Evolutionary conservation across 1,140 invertebrate genomes (phyloP), one percentile per base, ranked within the genome.

Genomic region (Nephila pilipes): DNA sequence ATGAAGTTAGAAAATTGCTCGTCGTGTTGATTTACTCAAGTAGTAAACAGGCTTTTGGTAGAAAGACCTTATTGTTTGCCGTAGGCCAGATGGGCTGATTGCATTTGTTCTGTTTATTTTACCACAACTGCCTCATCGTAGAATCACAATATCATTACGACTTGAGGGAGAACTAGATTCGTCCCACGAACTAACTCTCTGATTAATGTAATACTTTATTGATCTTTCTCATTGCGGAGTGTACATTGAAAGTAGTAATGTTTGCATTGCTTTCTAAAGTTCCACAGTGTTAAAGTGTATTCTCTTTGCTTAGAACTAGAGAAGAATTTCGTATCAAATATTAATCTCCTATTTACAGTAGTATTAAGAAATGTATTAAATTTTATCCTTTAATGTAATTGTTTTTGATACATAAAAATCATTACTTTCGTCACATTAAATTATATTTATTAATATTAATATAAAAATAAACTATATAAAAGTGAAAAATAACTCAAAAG

Each of bases 11-110:
- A 55, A 81, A 87, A 63, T 87, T 60, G 85, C 32, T 85, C 83
- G 54, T 60, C 83, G 83, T 87, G 85, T 87, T 87, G 85, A 87
- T 87, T 87, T 87, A 87, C 85, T 87, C 85, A 87, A 87, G 85
- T 36, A 29, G 85, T 87, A 87, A 87, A 87, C 85, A 87, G 57
- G 32, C 29, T 10, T 87, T 63, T 63, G 36, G 29, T 20, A 20
- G 58, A 36, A 58, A 58, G 25, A 87, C 58, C 25, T 58, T 87
- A 87, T 87, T 87, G 85, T 57, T 36, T 87, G 85, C 55, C 57
- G 20, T 12, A 14, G 54, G 85, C 55, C 85, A 87, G 55, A 87
- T 63, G 85, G 65, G 85, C 85, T 87, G 85, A 87, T 87, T 87
- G 85, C 85, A 32, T 87, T 87, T 87, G 85, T 36, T 87, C 85